Evolutionary conservation across 1,140 invertebrate genomes (phyloP).

Genomic region (Zaprionus capensis): DNA sequence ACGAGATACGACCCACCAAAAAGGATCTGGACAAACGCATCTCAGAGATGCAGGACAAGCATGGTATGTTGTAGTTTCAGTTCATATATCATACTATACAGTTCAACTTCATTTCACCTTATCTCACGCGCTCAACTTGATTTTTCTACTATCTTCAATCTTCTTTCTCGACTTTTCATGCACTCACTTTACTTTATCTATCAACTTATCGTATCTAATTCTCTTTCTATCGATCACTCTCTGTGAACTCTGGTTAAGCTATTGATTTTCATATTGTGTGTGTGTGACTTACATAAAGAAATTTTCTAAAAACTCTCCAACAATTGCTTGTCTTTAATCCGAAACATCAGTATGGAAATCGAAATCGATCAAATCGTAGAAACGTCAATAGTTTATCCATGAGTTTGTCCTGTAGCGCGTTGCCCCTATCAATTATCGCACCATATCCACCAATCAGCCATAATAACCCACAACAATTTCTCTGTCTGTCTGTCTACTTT

Average conservation of each 20-base stretch:
- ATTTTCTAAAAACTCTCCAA: background rate
- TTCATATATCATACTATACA: background rate
- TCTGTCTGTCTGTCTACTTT: conserved; percentile 70
- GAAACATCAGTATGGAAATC: conserved; percentile 12
- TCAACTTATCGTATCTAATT: conserved; percentile 5
- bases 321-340: background rate
- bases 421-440: conserved; percentile 23
- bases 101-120: background rate
- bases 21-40: conserved; percentile 90
- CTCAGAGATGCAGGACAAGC: conserved; percentile 91
- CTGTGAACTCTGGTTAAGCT: conserved; percentile 85
- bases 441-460: conserved; percentile 24
- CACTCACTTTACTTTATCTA: conserved; percentile 13
- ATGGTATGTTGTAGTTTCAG: conserved; percentile 87
- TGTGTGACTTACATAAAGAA: conserved; percentile 34
- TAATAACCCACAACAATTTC: conserved; percentile 73
- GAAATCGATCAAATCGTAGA: conserved; percentile 26
- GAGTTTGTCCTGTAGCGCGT: conserved; percentile 84
- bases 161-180: background rate
- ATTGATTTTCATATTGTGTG: conserved; percentile 85
- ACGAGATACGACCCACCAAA: conserved; percentile 86
- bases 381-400: conserved; percentile 88
- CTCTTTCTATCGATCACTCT: conserved; percentile 28
- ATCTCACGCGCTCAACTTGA: background rate
- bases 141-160: background rate